Percentiles rank a stretch among this genome's conserved stretches.
These are phyloP conservation scores for Steromphala cineraria DNA, from an alignment of 2,888 invertebrate species.

Conservation along the genomic window DNA sequence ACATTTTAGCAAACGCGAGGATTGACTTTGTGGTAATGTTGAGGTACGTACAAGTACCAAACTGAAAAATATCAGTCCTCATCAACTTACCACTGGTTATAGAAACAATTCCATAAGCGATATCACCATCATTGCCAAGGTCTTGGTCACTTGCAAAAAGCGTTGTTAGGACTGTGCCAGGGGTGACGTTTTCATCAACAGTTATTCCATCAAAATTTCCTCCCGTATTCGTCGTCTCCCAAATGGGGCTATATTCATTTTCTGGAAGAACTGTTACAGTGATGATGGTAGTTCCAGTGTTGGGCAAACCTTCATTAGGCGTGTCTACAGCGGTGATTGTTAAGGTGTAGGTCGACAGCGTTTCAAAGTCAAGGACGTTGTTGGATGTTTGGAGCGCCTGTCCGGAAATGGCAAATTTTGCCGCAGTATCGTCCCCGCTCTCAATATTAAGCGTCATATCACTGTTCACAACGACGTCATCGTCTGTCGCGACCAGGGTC, in stretches of 20 bases:
- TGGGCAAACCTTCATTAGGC: not conserved
- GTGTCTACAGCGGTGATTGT: not conserved
- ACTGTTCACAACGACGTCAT: too few relatives aligned
- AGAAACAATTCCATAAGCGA: not conserved
- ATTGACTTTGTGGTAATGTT: too few relatives aligned
- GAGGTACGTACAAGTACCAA: too few relatives aligned
- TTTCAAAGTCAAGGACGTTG: not conserved
- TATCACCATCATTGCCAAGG: not conserved
- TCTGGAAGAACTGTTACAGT: not conserved
- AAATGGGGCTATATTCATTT: slow-evolving; percentile 1
- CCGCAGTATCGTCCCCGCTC: too few relatives aligned
- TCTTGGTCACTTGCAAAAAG: not conserved
- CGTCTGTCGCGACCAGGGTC: too few relatives aligned
- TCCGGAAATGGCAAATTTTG: too few relatives aligned
- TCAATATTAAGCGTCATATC: too few relatives aligned
- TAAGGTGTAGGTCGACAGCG: not conserved
- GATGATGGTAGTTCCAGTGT: slow-evolving; percentile 9
- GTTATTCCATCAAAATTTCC: not conserved
- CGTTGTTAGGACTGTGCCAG: not conserved
- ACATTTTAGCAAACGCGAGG: too few relatives aligned
- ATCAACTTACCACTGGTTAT: not conserved
- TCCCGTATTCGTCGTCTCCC: not conserved
- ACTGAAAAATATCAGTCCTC: too few relatives aligned
- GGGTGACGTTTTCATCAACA: not conserved
- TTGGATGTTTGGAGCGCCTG: not conserved